Conservation (phyloP, 2,113 vertebrate species). For the Arenaria interpres region DNA sequence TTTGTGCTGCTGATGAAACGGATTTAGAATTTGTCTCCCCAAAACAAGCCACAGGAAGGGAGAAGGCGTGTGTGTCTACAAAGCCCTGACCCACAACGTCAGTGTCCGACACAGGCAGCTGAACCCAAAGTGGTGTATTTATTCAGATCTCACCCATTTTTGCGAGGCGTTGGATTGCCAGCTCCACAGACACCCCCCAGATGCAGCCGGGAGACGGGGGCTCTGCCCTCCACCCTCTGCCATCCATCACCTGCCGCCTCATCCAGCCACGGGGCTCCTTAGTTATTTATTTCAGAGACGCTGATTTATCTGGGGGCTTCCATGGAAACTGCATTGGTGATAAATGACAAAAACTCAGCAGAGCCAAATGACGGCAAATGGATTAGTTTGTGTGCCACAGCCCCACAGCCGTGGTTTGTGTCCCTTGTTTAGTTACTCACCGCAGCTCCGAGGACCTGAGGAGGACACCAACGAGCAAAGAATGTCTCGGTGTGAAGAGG, state of each 20-base stretch:
- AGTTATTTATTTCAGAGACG: background rate
- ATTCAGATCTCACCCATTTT: background rate
- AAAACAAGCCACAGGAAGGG: background rate
- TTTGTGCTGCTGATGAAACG: accelerated
- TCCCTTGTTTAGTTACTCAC: background rate
- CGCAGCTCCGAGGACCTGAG: background rate
- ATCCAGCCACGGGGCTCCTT: background rate
- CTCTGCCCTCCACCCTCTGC: background rate
- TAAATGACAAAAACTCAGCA: background rate
- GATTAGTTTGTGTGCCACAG: background rate
- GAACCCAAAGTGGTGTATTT: background rate
- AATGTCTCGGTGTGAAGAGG: background rate
- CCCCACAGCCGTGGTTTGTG: background rate
- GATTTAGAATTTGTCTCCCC: background rate
- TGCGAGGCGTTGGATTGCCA: accelerated
- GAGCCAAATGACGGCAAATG: background rate
- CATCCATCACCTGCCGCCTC: background rate
- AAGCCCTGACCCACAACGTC: background rate
- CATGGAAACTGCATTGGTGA: background rate
- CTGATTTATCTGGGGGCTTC: background rate
- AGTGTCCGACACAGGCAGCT: background rate
- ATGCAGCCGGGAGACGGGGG: background rate
- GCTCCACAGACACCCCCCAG: background rate
- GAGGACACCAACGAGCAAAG: background rate
- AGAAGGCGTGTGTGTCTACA: background rate